phyloP scores from a whole-genome alignment of 2,888 invertebrate species.

The Melieria picta region DNA sequence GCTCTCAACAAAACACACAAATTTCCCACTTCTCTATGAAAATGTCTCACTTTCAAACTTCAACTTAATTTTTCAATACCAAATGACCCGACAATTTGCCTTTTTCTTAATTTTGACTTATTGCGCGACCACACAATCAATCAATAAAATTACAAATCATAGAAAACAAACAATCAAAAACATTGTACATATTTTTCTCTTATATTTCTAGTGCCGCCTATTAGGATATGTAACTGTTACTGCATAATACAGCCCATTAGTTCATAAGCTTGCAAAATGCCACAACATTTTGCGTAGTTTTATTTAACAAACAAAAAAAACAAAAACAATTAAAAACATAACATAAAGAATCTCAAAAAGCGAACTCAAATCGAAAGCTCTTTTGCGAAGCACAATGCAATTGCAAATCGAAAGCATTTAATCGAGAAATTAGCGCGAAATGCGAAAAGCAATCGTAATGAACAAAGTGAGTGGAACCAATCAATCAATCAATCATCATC shows the following conservation, averaged over 20 bases:
- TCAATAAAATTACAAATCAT: too few species aligned
- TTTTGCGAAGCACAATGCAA: constrained; percentile 5
- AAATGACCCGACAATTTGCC: too few species aligned
- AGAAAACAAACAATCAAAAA: neutral
- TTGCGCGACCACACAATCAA: too few species aligned
- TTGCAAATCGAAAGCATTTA: constrained; percentile 36
- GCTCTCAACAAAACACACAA: too few species aligned
- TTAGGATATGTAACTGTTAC: constrained; percentile 67
- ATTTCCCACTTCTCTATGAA: too few species aligned
- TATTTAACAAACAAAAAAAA: constrained; percentile 10
- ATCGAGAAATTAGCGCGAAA: constrained; percentile 26
- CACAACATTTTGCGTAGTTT: neutral
- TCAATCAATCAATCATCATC: constrained; percentile 30
- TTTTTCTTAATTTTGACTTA: too few species aligned
- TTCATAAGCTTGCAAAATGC: constrained; percentile 31
- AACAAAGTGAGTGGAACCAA: constrained; percentile 29
- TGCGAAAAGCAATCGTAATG: constrained; percentile 10
- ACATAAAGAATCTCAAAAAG: constrained; percentile 10
- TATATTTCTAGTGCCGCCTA: constrained; percentile 67
- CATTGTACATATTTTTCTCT: constrained; percentile 47
- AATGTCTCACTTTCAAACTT: too few species aligned
- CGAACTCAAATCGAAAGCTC: constrained; percentile 13
- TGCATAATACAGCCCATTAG: constrained; percentile 59
- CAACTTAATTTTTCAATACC: too few species aligned
- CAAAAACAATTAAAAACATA: constrained; percentile 33